Percentiles rank a stretch among this genome's conserved stretches.
phyloP scores from a whole-genome alignment of 2,888 invertebrate species.

The Cyaniris semiargus region DNA sequence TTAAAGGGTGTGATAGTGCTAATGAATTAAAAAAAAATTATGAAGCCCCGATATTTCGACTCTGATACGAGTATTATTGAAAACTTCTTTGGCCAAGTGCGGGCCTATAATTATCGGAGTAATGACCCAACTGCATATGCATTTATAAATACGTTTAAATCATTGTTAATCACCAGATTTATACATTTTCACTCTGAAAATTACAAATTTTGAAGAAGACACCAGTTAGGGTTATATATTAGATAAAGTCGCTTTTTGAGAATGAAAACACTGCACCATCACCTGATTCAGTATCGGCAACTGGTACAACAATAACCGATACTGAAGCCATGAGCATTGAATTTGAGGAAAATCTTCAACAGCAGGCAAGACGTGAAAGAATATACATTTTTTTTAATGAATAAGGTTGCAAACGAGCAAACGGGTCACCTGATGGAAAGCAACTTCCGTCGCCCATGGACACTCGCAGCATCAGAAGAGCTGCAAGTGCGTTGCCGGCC shows the following conservation, averaged over 20 bases:
- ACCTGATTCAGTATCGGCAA: background rate
- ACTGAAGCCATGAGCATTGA: background rate
- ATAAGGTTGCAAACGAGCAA: too few species aligned
- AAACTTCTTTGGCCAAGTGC: slow-evolving; percentile 13
- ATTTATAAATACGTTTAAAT: slow-evolving; percentile 9
- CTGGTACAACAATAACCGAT: background rate
- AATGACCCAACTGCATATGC: background rate
- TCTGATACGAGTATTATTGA: background rate
- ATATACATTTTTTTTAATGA: too few species aligned
- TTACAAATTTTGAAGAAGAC: background rate
- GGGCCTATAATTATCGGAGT: background rate
- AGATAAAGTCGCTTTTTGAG: background rate
- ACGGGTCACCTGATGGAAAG: too few species aligned
- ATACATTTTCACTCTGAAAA: slow-evolving; percentile 17
- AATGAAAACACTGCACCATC: background rate
- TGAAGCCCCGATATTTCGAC: background rate
- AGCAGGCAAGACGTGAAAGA: background rate
- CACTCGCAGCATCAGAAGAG: too few species aligned
- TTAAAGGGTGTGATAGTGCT: background rate
- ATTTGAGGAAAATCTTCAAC: slow-evolving; percentile 1
- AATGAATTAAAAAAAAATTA: background rate
- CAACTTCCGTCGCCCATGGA: too few species aligned
- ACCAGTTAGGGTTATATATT: background rate
- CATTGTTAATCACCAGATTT: slow-evolving; percentile 10
- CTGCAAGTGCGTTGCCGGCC: too few species aligned